Base-by-base conservation (phyloP, 1,140 invertebrate genomes). In the Calosoma granatense region DNA sequence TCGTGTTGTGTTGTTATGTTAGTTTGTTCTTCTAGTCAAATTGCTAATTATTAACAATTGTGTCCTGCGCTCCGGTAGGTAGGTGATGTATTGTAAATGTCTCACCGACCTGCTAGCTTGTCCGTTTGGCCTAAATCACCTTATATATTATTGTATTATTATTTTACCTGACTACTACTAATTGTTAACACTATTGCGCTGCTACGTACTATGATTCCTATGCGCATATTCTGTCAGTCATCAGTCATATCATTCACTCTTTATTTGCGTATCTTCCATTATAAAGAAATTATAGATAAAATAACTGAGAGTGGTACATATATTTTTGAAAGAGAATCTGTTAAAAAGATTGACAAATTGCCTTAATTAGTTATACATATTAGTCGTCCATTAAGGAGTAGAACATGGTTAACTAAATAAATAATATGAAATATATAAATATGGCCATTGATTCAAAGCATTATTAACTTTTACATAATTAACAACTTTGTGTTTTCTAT, bases 1-100 rank as follows among this genome's bases (percentile, higher is more conserved):
- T 6, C n/a, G n/a, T 36, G 6, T 36, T 36, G 6, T 36, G 6
- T 36, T 36, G n/a, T 36, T 36, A 9, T 9, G 26, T 36, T 36
- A n/a, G n/a, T 36, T 47, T 47, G 15, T 47, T 47, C 41, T 47
- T 47, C 41, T 47, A 47, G 41, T 47, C 41, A 47, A 47, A 47
- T 36, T 47, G 9, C 9, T 17, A 47, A 47, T 47, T 36, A n/a
- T n/a, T 30, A 30, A 30, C 26, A 30, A 6, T 6, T 30, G 4
- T 30, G 26, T 14, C 4, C 6, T 6, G 14, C 4, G 4, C 26
- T 6, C 4, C 26, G 14, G 26, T 30, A 30, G 14, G 14, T 30
- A 4, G 4, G 26, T 30, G 14, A 4, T 30, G 4, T 30, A 30
- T n/a, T n/a, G n/a, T n/a, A n/a, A n/a, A n/a, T n/a, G n/a, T n/a